These are phyloP conservation scores for Enteromius paludinosus DNA, from an alignment of 2,797 vertebrate species.

Conservation along the genomic window DNA sequence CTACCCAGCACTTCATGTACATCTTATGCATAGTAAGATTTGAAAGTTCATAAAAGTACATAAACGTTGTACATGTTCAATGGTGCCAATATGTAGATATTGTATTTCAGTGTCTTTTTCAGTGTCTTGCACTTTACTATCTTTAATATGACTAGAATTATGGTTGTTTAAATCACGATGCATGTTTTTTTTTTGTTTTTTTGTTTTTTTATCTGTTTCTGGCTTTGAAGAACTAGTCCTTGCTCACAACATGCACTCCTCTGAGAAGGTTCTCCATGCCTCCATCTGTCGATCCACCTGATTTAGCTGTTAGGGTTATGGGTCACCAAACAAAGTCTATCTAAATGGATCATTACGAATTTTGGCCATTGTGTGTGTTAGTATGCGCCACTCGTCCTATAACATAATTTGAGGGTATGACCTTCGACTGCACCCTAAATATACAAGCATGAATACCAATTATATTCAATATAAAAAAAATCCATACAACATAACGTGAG, in stretches of 20 bases:
- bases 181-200: too few relatives aligned
- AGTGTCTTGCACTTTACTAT: not conserved
- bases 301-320: not conserved
- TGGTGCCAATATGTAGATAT: not conserved
- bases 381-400: constrained; percentile 69
- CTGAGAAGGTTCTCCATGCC: not conserved
- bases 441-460: constrained; percentile 21
- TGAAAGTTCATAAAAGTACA: too few relatives aligned
- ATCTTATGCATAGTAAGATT: not conserved
- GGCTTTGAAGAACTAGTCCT: too few relatives aligned
- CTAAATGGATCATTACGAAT: constrained; percentile 28
- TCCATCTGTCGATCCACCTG: not conserved
- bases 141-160: not conserved
- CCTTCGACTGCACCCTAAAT: constrained; percentile 61
- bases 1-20: not conserved
- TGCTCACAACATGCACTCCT: not conserved
- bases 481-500: constrained; percentile 28
- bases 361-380: constrained; percentile 68
- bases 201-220: not conserved
- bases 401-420: constrained; percentile 69
- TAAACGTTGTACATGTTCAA: not conserved
- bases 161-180: not conserved
- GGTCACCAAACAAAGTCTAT: constrained; percentile 4
- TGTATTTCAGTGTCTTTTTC: not conserved
- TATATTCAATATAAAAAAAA: not conserved